These are phyloP conservation scores for Troides oblongomaculatus DNA, from an alignment of 2,888 invertebrate genomes.

Conservation along the genomic window DNA sequence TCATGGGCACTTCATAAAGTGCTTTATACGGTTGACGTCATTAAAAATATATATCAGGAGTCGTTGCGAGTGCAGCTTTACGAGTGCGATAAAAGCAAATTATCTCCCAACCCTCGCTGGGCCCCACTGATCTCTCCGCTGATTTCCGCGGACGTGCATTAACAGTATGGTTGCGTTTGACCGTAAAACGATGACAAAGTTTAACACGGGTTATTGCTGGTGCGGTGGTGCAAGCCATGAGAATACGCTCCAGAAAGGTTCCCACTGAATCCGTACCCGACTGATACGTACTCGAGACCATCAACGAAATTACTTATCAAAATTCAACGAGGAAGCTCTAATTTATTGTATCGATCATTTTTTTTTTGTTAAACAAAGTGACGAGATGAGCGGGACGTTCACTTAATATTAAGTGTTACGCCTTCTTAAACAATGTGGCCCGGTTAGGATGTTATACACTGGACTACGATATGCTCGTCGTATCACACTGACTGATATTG, in stretches of 20 bases:
- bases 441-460: too few species aligned
- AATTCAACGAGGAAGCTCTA: too few species aligned
- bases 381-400: too few species aligned
- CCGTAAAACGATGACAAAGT: conserved; percentile 48
- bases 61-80: conserved; percentile 13
- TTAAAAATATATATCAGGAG: conserved; percentile 22
- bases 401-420: too few species aligned
- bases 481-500: too few species aligned
- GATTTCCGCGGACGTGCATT: conserved; percentile 35
- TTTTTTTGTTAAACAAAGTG: too few species aligned
- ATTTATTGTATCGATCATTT: too few species aligned
- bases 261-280: too few species aligned
- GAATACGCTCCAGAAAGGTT: background rate
- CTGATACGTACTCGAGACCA: too few species aligned
- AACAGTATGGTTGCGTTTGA: conserved; percentile 44
- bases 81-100: conserved; percentile 27
- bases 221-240: conserved; percentile 29
- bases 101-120: conserved; percentile 27
- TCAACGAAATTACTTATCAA: too few species aligned
- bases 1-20: conserved; percentile 1
- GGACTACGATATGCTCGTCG: too few species aligned
- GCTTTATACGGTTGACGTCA: conserved; percentile 13
- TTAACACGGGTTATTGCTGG: conserved; percentile 35
- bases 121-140: conserved; percentile 27
- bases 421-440: too few species aligned